Conservation (phyloP, 2,797 vertebrate genomes). For the Poecilia gillii region DNA sequence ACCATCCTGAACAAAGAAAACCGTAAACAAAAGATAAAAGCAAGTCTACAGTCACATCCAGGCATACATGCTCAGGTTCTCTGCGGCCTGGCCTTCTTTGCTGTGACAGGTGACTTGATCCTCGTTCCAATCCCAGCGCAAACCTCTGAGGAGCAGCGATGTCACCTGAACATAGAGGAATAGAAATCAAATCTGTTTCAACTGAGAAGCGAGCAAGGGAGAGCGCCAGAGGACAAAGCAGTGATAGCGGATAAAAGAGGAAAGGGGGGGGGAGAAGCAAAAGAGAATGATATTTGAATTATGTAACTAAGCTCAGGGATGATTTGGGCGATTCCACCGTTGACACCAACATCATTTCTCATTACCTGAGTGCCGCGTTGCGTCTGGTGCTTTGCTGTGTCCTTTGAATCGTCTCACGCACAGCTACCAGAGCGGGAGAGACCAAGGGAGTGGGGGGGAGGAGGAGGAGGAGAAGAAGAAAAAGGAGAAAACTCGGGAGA, state of each 20-base stretch:
- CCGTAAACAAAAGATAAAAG: constrained; percentile 12
- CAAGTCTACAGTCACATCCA: constrained; percentile 17
- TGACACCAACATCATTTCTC: constrained; percentile 83
- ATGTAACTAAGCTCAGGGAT: constrained; percentile 79
- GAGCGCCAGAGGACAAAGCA: constrained; percentile 71
- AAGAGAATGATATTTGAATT: constrained; percentile 79
- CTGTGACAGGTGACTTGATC: constrained; percentile 66
- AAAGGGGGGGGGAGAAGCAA: constrained; percentile 61
- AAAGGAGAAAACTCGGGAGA: constrained; percentile 37
- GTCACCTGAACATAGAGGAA: constrained; percentile 73
- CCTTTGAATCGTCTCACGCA: constrained; percentile 72
- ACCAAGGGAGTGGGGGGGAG: not conserved
- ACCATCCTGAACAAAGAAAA: constrained; percentile 4
- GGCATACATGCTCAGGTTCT: constrained; percentile 32
- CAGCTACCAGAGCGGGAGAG: constrained; percentile 50
- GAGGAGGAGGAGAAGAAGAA: not conserved
- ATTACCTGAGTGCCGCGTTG: constrained; percentile 76
- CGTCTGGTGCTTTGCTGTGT: constrained; percentile 62
- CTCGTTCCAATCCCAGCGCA: constrained; percentile 66
- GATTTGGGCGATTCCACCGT: constrained; percentile 78
- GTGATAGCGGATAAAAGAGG: constrained; percentile 74
- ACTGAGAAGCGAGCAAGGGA: constrained; percentile 64
- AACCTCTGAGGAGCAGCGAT: constrained; percentile 64
- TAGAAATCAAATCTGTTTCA: constrained; percentile 79
- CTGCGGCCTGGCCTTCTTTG: constrained; percentile 58